These are phyloP conservation scores for Leptodirus hochenwartii DNA, from an alignment of 2,888 invertebrate genomes.

Conservation along the genomic window DNA sequence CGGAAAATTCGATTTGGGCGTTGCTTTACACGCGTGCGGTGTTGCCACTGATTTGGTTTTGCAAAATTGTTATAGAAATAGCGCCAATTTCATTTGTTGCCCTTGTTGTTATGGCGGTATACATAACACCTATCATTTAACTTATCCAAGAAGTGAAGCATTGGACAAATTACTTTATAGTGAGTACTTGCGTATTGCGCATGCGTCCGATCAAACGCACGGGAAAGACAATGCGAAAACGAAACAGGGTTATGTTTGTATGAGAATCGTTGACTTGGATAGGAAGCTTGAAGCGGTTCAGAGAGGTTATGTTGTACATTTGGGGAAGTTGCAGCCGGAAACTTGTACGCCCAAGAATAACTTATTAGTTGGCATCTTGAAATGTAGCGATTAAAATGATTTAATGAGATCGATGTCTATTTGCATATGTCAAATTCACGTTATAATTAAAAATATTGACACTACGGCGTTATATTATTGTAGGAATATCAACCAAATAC, in stretches of 20 bases:
- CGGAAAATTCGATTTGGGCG: constrained; percentile 67
- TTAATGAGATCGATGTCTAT: too few relatives aligned
- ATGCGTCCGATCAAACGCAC: constrained; percentile 87
- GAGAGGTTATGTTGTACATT: constrained; percentile 51
- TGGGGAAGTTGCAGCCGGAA: constrained; percentile 60
- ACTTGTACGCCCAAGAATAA: constrained; percentile 88
- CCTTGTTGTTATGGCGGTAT: constrained; percentile 91
- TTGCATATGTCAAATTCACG: too few relatives aligned
- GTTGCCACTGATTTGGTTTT: constrained; percentile 86
- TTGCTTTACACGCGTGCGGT: constrained; percentile 86
- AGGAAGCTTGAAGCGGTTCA: constrained; percentile 57
- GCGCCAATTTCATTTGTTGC: constrained; percentile 73
- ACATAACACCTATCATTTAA: constrained; percentile 57
- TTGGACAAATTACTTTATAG: constrained; percentile 13
- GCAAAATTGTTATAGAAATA: constrained; percentile 55
- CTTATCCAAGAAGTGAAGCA: constrained; percentile 62
- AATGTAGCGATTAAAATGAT: too few relatives aligned
- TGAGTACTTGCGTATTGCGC: constrained; percentile 67
- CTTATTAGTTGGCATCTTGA: constrained; percentile 46
- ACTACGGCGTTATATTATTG: too few relatives aligned
- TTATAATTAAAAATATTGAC: too few relatives aligned
- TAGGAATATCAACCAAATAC: too few relatives aligned
- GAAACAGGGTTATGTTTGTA: constrained; percentile 63
- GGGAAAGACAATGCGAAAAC: constrained; percentile 48
- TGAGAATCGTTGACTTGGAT: constrained; percentile 80